Conservation (phyloP, 2,888 invertebrate genomes). For the Sycophila texana region DNA sequence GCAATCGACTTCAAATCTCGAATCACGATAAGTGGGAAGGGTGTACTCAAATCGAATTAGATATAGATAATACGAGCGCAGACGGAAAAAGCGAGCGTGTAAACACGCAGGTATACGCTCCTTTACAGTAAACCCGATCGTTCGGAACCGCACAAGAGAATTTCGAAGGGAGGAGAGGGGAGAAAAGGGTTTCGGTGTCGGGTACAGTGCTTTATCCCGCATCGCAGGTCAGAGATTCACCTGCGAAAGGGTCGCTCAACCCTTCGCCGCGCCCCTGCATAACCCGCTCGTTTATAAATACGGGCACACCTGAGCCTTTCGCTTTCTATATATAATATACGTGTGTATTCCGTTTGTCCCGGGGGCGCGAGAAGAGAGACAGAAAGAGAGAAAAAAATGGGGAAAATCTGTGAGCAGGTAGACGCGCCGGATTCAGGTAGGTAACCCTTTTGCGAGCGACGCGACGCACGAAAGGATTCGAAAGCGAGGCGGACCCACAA, state of each 20-base stretch:
- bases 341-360: slow-evolving; percentile 28
- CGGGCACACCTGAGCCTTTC: neutral
- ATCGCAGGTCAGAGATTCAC: slow-evolving; percentile 53
- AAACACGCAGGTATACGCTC: slow-evolving; percentile 19
- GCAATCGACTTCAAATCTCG: neutral
- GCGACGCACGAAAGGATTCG: neutral
- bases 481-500: slow-evolving; percentile 18
- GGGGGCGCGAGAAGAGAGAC: slow-evolving; percentile 8
- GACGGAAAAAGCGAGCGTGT: slow-evolving; percentile 18
- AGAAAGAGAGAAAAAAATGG: slow-evolving; percentile 18
- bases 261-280: slow-evolving; percentile 27
- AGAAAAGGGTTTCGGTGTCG: slow-evolving; percentile 44
- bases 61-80: slow-evolving; percentile 42
- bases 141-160: neutral
- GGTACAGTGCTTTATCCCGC: neutral
- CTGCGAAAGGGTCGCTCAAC: slow-evolving; percentile 45
- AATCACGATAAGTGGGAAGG: slow-evolving; percentile 30
- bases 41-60: slow-evolving; percentile 49
- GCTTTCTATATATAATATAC: neutral
- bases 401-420: slow-evolving; percentile 42
- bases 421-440: neutral
- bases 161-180: slow-evolving; percentile 11
- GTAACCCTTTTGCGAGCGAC: neutral
- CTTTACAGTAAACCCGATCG: neutral
- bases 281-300: neutral